Evolutionary conservation across 1,140 invertebrate genomes (phyloP).

Genomic region (Bradynema listronoti): DNA sequence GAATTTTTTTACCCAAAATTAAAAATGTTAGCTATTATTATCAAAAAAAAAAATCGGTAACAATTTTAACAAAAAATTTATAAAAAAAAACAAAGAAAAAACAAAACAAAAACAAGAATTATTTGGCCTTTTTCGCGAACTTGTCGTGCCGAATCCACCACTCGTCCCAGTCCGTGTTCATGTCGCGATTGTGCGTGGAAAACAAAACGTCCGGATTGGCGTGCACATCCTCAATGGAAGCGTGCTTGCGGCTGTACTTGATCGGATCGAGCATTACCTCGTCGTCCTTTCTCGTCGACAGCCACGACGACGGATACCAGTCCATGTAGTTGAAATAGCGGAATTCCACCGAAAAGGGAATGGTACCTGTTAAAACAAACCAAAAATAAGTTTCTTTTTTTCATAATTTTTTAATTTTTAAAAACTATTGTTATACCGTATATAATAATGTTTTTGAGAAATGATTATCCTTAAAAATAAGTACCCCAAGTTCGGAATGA

Average conservation of each 20-base stretch:
- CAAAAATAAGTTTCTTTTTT: background rate
- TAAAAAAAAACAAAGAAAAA: conserved; percentile 10
- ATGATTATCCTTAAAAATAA: too few species aligned
- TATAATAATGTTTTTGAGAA: background rate
- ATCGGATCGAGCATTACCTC: conserved; percentile 13
- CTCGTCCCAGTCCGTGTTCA: conserved; percentile 47
- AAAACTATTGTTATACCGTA: background rate
- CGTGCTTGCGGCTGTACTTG: conserved; percentile 12
- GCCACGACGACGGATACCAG: conserved; percentile 34
- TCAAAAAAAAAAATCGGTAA: too few species aligned
- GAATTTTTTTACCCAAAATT: too few species aligned
- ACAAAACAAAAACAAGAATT: conserved; percentile 7
- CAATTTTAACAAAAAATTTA: too few species aligned
- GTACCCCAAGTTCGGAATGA: too few species aligned
- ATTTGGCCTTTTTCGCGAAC: conserved; percentile 49
- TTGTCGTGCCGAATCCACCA: conserved; percentile 54
- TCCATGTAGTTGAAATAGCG: conserved; percentile 45
- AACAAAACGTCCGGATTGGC: conserved; percentile 43
- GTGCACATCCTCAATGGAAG: conserved; percentile 38
- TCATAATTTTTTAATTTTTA: too few species aligned
- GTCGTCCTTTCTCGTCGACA: background rate
- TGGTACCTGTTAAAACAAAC: conserved; percentile 27
- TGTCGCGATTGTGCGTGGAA: conserved; percentile 42
- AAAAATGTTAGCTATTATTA: too few species aligned
- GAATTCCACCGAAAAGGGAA: conserved; percentile 45